Evolutionary conservation across 2,113 vertebrate genomes (phyloP).

Genomic region (Emberiza fucata): DNA sequence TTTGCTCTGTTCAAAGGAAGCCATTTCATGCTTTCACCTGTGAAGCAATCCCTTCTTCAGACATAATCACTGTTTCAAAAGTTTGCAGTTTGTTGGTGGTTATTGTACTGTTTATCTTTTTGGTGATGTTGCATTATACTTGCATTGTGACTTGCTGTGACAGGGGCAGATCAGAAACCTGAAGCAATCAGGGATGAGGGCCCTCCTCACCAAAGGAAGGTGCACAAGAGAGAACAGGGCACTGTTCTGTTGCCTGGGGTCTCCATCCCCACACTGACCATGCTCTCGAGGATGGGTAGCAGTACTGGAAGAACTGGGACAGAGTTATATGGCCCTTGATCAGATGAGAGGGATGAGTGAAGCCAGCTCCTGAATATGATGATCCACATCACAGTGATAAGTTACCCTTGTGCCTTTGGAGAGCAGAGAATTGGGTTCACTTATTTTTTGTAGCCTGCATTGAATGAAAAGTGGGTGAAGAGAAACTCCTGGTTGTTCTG

Average conservation of each 20-base stretch:
- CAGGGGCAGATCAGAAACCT: not conserved
- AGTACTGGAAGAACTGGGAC: not conserved
- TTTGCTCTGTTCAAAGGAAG: not conserved
- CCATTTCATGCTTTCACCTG: not conserved
- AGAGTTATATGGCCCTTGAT: not conserved
- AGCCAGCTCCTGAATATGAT: not conserved
- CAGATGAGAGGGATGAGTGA: not conserved
- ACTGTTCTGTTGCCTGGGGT: not conserved
- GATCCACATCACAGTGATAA: not conserved
- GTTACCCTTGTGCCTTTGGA: not conserved
- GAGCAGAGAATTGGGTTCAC: not conserved
- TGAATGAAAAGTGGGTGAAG: not conserved
- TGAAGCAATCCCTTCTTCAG: not conserved
- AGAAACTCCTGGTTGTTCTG: not conserved
- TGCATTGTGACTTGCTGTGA: not conserved
- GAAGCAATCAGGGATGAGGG: not conserved
- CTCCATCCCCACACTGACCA: not conserved
- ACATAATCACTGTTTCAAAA: not conserved
- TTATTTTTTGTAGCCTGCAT: not conserved
- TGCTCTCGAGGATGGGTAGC: not conserved
- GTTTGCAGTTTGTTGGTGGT: not conserved
- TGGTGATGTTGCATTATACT: not conserved
- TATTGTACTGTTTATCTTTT: not conserved
- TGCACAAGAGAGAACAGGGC: not conserved
- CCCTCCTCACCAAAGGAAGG: not conserved